A percentile compares a stretch with the other conserved stretches of the same genome.
Conservation (phyloP, 2,797 vertebrate genomes). For the Eidolon dupreanum region DNA sequence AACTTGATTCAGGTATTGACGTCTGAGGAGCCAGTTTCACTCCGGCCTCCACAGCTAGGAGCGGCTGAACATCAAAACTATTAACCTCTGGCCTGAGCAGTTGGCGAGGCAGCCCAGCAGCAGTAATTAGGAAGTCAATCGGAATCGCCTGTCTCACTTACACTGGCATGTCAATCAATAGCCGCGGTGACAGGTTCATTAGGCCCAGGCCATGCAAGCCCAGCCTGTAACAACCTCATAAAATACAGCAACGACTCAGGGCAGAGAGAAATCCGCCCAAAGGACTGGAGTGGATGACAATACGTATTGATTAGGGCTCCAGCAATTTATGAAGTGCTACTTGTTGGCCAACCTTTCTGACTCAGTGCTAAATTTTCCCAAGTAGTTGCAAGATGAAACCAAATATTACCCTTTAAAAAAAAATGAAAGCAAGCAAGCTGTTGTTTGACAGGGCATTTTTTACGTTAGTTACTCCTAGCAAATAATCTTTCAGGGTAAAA, state of each 20-base stretch:
- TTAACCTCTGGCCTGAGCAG: conserved; percentile 95
- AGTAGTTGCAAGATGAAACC: conserved; percentile 85
- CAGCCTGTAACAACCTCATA: conserved; percentile 90
- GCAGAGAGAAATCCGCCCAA: conserved; percentile 83
- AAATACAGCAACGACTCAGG: conserved; percentile 89
- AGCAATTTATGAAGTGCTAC: conserved; percentile 89
- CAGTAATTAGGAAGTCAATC: conserved; percentile 99
- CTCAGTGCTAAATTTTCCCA: conserved; percentile 85
- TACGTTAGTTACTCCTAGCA: conserved; percentile 79
- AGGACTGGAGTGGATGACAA: conserved; percentile 87
- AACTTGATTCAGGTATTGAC: conserved; percentile 91
- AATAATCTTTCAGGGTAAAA: conserved; percentile 83
- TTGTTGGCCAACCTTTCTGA: conserved; percentile 84
- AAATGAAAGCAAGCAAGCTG: conserved; percentile 57
- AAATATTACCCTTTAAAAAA: conserved; percentile 82
- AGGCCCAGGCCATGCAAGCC: conserved; percentile 89
- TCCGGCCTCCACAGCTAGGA: conserved; percentile 86
- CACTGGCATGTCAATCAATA: conserved; percentile 93
- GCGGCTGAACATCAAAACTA: conserved; percentile 91
- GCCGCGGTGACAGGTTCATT: conserved; percentile 93
- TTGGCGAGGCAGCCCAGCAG: conserved; percentile 94
- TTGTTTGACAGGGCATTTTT: conserved; percentile 78
- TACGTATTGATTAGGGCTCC: conserved; percentile 88
- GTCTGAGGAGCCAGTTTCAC: conserved; percentile 85
- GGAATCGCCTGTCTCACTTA: conserved; percentile 95